Base-by-base conservation (phyloP, 2,888 invertebrate species). In the Tachystola acroxantha region DNA sequence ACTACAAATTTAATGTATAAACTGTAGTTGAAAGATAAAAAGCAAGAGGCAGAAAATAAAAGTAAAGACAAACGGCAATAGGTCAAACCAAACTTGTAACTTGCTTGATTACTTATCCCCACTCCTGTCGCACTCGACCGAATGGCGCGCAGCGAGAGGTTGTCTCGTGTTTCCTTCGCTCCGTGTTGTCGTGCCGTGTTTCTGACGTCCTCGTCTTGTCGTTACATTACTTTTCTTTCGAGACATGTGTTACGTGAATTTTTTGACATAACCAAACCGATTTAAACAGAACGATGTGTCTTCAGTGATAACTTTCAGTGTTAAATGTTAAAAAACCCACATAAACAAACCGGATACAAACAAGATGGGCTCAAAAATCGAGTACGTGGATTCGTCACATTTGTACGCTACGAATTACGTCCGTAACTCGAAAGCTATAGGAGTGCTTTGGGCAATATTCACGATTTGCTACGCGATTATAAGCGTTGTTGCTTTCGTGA, bases 401-500 rank as follows among this genome's bases (percentile, higher is more conserved):
- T 91, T 96, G 74, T 95, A 96, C 85, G 95, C 95, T 48, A 94
- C 96, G 43, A 95, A 94, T 84, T 96, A 96, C 73, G 94, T 95
- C 52, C 91, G 96, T 56, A 96, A 96, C 88, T 95, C 95, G 52
- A 96, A 95, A 88, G 98, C 98, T 33, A 96, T 99, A 48, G 97
- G 97, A 34, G 97, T 98, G 43, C 89, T 98, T 53, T 99, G 99
- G 99, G 98, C 95, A 45, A 95, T 99, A 68, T 98, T 99, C 82
- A 96, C 97, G 51, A 95, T 98, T 69, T 98, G 98, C 84, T 98
- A 96, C 77, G 96, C 96, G 48, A 97, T 99, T 65, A 96, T 99
- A 65, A 94, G 94, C 61, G 93, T 96, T 53, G 96, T 99, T 20
- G 95, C 97, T 3, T 97, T 99, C 76, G 93, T 98, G 40, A 98